Conservation (phyloP, 2,113 vertebrate genomes). For the Bombycilla garrulus region DNA sequence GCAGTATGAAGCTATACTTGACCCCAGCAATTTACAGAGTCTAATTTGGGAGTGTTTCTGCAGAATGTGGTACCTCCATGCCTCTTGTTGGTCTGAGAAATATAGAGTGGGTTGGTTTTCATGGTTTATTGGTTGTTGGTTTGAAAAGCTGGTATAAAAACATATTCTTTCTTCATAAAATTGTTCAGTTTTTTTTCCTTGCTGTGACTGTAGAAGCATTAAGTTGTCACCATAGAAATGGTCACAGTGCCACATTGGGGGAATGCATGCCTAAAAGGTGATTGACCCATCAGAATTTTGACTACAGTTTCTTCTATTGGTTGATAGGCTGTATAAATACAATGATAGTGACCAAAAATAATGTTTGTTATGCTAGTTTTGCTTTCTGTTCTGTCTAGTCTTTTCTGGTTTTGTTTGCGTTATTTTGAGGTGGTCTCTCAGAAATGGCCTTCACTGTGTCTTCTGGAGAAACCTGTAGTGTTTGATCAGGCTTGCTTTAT, state of each 20-base stretch:
- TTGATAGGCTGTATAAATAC: neutral
- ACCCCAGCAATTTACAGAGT: neutral
- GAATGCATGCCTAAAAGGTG: neutral
- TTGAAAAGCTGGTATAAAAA: neutral
- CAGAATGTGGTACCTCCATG: neutral
- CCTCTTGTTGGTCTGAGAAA: neutral
- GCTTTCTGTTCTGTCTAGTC: neutral
- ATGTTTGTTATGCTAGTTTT: neutral
- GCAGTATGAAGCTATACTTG: neutral
- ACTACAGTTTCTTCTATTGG: neutral
- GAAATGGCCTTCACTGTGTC: neutral
- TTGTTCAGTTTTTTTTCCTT: neutral
- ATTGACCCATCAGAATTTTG: neutral
- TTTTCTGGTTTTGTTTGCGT: neutral
- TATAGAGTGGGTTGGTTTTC: neutral
- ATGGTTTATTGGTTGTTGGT: neutral
- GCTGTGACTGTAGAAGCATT: neutral
- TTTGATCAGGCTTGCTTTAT: neutral
- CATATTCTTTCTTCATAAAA: neutral
- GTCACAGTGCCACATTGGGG: rapidly evolving
- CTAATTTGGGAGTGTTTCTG: neutral
- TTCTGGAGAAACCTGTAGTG: neutral
- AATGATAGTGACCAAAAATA: neutral
- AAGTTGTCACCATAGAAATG: neutral
- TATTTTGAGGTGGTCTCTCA: neutral